Conservation (phyloP, 1,140 invertebrate species). For the Saxidomus purpurata region DNA sequence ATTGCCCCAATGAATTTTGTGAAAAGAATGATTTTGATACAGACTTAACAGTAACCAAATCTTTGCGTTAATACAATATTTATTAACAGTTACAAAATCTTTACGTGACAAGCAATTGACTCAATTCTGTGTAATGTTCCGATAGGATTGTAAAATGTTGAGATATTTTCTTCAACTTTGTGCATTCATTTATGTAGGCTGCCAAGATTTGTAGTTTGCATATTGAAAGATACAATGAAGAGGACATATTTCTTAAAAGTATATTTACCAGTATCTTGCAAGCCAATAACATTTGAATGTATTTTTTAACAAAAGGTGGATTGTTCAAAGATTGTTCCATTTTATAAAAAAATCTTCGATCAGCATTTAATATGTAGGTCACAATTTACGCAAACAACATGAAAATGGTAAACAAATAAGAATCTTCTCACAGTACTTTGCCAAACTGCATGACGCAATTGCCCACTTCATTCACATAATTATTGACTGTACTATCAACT, state of each 20-base stretch:
- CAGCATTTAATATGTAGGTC: not conserved
- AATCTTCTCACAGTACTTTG: not conserved
- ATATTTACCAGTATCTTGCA: too few relatives aligned
- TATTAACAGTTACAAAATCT: too few relatives aligned
- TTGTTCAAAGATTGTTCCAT: not conserved
- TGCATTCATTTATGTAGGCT: too few relatives aligned
- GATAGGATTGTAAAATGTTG: not conserved
- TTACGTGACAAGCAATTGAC: not conserved
- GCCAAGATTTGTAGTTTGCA: too few relatives aligned
- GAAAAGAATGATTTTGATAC: slow-evolving; percentile 10
- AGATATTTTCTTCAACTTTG: too few relatives aligned
- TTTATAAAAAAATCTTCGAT: not conserved
- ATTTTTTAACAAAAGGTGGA: not conserved
- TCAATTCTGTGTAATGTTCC: not conserved
- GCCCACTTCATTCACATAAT: too few relatives aligned
- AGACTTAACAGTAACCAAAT: slow-evolving; percentile 1
- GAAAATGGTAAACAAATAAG: not conserved
- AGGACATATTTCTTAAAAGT: too few relatives aligned
- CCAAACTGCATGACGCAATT: too few relatives aligned
- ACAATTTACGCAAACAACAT: not conserved
- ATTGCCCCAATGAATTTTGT: not conserved
- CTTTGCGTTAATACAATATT: too few relatives aligned
- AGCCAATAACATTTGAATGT: not conserved
- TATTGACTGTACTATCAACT: too few relatives aligned
- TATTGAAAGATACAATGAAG: too few relatives aligned